These are phyloP conservation scores for Pipistrellus kuhlii DNA, from an alignment of 2,797 vertebrate species.

Conservation along the genomic window DNA sequence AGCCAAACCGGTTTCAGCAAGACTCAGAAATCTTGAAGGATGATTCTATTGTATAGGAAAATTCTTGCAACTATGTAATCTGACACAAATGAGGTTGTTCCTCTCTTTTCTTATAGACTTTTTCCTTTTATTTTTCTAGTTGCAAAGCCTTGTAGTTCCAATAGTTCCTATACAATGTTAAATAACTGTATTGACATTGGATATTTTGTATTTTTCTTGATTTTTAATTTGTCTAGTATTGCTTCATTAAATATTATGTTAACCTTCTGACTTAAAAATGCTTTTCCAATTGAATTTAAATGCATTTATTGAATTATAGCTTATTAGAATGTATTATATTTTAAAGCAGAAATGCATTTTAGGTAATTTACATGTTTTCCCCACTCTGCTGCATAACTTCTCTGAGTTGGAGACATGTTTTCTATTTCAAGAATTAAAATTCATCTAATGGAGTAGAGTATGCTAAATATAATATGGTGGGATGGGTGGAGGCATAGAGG, in stretches of 20 bases:
- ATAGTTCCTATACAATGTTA: neutral
- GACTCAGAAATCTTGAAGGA: neutral
- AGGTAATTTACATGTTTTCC: neutral
- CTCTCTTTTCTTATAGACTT: neutral
- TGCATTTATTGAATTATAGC: neutral
- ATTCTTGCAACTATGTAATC: neutral
- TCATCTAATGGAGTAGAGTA: neutral
- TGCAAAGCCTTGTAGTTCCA: neutral
- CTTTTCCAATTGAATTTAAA: neutral
- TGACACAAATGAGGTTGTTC: neutral
- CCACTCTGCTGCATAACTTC: neutral
- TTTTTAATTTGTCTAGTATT: neutral
- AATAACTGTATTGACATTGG: neutral
- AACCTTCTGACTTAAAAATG: neutral
- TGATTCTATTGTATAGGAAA: neutral
- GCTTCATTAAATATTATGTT: neutral
- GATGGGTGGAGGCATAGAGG: neutral
- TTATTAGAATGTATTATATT: neutral
- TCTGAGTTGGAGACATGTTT: neutral
- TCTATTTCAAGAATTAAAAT: slow-evolving; percentile 1
- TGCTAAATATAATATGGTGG: neutral
- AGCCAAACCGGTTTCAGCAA: no score
- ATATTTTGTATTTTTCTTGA: neutral
- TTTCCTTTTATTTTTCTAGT: neutral
- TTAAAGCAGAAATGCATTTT: slow-evolving; percentile 2